Evolutionary conservation across 2,888 invertebrate species (phyloP).

Genomic region (Yponomeuta cagnagella): DNA sequence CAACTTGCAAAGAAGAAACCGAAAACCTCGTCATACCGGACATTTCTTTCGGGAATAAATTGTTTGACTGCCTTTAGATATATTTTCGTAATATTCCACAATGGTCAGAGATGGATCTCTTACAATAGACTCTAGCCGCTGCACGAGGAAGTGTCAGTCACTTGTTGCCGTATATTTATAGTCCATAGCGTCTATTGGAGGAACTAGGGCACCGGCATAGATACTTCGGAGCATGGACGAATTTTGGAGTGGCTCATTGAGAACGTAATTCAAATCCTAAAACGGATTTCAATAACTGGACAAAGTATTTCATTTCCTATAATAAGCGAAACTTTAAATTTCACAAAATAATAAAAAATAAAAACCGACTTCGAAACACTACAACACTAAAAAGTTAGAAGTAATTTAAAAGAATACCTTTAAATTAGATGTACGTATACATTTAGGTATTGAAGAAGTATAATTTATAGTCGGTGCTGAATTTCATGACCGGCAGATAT

Average conservation of each 20-base stretch:
- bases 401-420: too few relatives aligned
- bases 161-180: constrained; percentile 10
- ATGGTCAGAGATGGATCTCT: neutral
- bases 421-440: too few relatives aligned
- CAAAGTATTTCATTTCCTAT: too few relatives aligned
- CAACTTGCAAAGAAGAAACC: neutral
- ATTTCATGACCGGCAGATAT: too few relatives aligned
- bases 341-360: too few relatives aligned
- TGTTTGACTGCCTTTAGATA: neutral
- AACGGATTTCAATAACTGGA: too few relatives aligned
- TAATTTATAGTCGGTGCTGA: too few relatives aligned
- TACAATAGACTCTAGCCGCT: neutral
- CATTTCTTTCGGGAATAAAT: neutral
- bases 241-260: neutral
- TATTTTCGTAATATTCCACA: constrained; percentile 1
- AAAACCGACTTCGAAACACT: too few relatives aligned
- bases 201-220: constrained; percentile 20
- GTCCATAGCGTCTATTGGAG: constrained; percentile 15
- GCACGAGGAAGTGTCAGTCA: constrained; percentile 7
- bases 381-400: too few relatives aligned
- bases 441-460: too few relatives aligned
- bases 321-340: too few relatives aligned
- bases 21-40: neutral
- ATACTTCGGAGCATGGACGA: constrained; percentile 13
- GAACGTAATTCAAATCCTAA: constrained; percentile 17